Evolutionary conservation across 92 coral and sea anemone genomes (phyloP).

Genomic region (Metridium senile): DNA sequence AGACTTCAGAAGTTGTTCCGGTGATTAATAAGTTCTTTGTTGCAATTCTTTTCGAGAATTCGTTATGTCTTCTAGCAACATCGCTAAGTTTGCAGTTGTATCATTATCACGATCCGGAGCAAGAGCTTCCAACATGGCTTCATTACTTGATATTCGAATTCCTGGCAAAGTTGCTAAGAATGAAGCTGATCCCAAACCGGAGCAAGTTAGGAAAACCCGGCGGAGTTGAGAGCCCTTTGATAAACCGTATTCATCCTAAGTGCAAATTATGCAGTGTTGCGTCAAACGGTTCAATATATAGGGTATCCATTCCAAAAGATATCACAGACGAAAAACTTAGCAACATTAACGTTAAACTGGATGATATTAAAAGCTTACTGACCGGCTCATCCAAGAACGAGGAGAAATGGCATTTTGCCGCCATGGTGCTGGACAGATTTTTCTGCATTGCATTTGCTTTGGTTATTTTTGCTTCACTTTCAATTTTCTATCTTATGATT

Average conservation of each 20-base stretch:
- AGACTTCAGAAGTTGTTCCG: conserved; percentile 84
- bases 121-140: conserved; percentile 58
- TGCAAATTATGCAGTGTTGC: conserved; percentile 34
- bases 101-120: conserved; percentile 73
- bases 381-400: conserved; percentile 45
- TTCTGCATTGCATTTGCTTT: conserved; percentile 60
- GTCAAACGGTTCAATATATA: conserved; percentile 23
- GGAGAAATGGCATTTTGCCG: conserved; percentile 85
- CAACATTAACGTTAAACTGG: conserved; percentile 54
- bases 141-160: conserved; percentile 54
- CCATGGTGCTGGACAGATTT: conserved; percentile 81
- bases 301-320: conserved; percentile 27
- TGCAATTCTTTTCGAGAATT: conserved; percentile 76
- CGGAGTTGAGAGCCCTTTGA: conserved; percentile 13
- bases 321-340: conserved; percentile 57
- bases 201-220: not conserved
- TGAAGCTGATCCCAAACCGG: conserved; percentile 22
- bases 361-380: conserved; percentile 44
- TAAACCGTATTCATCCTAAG: conserved; percentile 28
- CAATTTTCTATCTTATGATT: conserved; percentile 74
- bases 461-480: conserved; percentile 60
- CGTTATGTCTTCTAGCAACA: conserved; percentile 76
- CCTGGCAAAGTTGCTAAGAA: conserved; percentile 54
- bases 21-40: conserved; percentile 84
- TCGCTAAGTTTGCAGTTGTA: conserved; percentile 79